phyloP scores from a whole-genome alignment of 2,113 vertebrate species.

The Andinoacara biseriatus region DNA sequence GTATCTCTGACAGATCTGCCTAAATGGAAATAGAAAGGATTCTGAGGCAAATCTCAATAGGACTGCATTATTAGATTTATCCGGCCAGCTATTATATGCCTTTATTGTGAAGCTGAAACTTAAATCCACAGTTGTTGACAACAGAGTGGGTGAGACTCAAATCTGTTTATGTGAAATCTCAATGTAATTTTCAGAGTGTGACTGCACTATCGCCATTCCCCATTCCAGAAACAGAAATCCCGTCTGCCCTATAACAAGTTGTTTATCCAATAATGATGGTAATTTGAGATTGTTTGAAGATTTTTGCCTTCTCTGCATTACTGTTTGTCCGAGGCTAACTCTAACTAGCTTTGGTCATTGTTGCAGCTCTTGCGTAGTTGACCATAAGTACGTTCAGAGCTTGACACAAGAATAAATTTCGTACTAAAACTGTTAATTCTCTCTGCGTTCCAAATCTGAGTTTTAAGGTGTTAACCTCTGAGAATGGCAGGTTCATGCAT shows the following conservation, averaged over 20 bases:
- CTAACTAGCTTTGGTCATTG: not conserved
- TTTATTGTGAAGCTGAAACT: conserved; percentile 18
- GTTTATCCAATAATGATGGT: not conserved
- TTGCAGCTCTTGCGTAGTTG: not conserved
- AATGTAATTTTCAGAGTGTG: conserved; percentile 18
- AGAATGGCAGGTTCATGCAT: not conserved
- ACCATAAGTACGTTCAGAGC: not conserved
- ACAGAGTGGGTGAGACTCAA: not conserved
- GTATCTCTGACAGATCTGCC: conserved; percentile 25
- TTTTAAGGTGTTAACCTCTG: not conserved
- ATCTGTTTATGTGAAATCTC: conserved; percentile 34
- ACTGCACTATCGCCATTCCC: not conserved
- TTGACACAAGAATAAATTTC: not conserved
- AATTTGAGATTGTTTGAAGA: not conserved
- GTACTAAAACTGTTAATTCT: not conserved
- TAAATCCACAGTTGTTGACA: conserved; percentile 41
- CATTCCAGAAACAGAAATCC: not conserved
- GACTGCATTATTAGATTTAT: conserved; percentile 16
- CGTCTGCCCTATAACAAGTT: no score
- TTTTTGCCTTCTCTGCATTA: not conserved
- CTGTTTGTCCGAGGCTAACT: not conserved
- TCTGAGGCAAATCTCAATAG: conserved; percentile 18
- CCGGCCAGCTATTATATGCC: conserved; percentile 1
- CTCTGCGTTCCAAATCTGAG: not conserved
- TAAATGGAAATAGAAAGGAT: conserved; percentile 29